Conservation (phyloP, 2,888 invertebrate species). For the Drosophila robusta region DNA sequence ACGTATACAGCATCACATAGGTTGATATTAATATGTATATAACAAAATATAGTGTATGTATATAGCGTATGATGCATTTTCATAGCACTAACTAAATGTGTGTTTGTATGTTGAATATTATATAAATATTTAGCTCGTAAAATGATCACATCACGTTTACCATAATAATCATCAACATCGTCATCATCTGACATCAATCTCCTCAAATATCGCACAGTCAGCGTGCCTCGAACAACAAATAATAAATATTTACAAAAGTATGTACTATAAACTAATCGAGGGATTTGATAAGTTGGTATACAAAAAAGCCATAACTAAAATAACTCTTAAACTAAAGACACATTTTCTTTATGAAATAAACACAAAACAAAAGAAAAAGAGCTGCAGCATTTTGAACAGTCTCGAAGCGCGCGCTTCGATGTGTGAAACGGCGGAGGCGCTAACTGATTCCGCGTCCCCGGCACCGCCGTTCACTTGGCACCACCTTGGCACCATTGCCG, state of each 20-base stretch:
- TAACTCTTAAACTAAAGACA: constrained; percentile 50
- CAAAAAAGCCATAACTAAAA: constrained; percentile 43
- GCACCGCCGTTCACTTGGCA: constrained; percentile 56
- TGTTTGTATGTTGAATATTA: constrained; percentile 52
- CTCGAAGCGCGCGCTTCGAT: constrained; percentile 58
- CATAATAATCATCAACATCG: constrained; percentile 65
- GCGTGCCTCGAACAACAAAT: constrained; percentile 55
- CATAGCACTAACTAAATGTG: constrained; percentile 70
- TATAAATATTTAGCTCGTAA: constrained; percentile 74
- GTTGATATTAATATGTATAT: constrained; percentile 46
- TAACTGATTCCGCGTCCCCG: constrained; percentile 38
- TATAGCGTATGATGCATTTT: constrained; percentile 31
- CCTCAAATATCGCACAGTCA: constrained; percentile 29
- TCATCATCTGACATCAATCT: constrained; percentile 41
- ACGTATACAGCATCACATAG: constrained; percentile 49
- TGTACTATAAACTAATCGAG: constrained; percentile 60
- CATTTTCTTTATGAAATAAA: constrained; percentile 25
- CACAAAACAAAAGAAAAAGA: constrained; percentile 51
- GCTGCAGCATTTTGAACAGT: constrained; percentile 75
- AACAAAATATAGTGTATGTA: constrained; percentile 65
- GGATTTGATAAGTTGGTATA: constrained; percentile 46
- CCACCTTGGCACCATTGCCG: constrained; percentile 72
- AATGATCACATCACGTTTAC: constrained; percentile 78
- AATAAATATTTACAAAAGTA: constrained; percentile 78
- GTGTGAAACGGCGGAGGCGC: constrained; percentile 60